Conservation (phyloP, 2,113 vertebrate genomes). For the Copsychus sechellarum region DNA sequence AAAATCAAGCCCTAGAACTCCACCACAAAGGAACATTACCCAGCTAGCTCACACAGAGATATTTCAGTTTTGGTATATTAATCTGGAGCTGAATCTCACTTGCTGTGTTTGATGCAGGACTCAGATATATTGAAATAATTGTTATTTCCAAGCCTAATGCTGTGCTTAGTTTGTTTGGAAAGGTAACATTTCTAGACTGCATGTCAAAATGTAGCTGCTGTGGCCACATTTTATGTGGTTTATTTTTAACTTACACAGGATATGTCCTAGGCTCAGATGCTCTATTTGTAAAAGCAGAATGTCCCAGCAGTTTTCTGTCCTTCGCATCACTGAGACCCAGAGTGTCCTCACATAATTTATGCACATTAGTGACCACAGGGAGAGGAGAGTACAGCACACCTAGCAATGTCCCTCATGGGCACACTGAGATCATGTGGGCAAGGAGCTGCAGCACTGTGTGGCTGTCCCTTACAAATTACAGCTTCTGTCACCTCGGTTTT, state of each 20-base stretch:
- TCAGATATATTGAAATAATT: neutral
- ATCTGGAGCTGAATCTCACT: neutral
- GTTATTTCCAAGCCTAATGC: neutral
- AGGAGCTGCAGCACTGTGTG: neutral
- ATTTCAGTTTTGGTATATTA: neutral
- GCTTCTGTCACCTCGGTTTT: neutral
- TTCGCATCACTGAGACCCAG: neutral
- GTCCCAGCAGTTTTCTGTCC: neutral
- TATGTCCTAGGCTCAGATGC: neutral
- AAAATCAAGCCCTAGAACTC: neutral
- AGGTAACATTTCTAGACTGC: neutral
- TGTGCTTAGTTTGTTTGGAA: neutral
- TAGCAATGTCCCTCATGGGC: neutral
- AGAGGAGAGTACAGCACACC: neutral
- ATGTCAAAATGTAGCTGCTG: neutral
- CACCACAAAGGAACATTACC: neutral
- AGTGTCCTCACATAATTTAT: neutral
- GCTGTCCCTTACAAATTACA: neutral
- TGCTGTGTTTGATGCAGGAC: neutral
- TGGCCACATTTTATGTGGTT: neutral
- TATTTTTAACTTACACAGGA: neutral
- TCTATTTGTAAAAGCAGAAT: neutral
- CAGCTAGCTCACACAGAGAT: neutral
- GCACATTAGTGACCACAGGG: neutral
- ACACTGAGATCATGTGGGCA: neutral